phyloP scores from a whole-genome alignment of 2,888 invertebrate genomes.

The Epirrhoe tristata region DNA sequence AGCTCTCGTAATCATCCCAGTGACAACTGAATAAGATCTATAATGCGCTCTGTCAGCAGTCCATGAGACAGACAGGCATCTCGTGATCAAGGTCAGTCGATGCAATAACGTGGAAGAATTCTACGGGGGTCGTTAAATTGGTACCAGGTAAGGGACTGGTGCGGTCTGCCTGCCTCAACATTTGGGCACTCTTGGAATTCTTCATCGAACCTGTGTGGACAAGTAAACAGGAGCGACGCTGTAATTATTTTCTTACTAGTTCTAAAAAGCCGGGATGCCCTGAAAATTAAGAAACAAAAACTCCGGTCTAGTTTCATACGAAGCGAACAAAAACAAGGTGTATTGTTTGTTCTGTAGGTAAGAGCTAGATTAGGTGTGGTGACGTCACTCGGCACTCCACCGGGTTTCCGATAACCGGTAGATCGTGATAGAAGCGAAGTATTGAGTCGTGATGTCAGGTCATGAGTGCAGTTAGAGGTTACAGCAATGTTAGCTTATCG shows the following conservation, averaged over 20 bases:
- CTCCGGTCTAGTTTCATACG: conserved; percentile 51
- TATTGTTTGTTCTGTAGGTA: conserved; percentile 48
- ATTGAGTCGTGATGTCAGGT: conserved; percentile 52
- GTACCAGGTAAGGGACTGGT: conserved; percentile 87
- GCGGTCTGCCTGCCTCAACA: conserved; percentile 87
- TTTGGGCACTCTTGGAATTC: conserved; percentile 88
- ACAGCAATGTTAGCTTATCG: conserved; percentile 43
- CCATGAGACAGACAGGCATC: conserved; percentile 56
- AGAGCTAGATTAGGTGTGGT: conserved; percentile 50
- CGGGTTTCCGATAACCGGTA: conserved; percentile 44
- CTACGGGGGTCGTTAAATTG: conserved; percentile 75
- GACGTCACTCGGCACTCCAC: conserved; percentile 53
- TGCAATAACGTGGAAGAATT: conserved; percentile 72
- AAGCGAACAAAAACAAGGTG: conserved; percentile 59
- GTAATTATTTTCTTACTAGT: conserved; percentile 62
- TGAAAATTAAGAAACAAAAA: conserved; percentile 51
- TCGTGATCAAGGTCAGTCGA: conserved; percentile 65
- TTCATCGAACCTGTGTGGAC: conserved; percentile 87
- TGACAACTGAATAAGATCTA: conserved; percentile 50
- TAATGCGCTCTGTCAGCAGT: conserved; percentile 69
- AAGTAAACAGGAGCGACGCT: conserved; percentile 79
- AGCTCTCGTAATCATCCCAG: conserved; percentile 42
- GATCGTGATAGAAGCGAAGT: conserved; percentile 56
- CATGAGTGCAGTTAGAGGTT: conserved; percentile 60
- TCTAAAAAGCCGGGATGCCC: conserved; percentile 54